Percentiles rank a stretch among this genome's conserved stretches.
These are phyloP conservation scores for Tupaia chinensis DNA, from an alignment of 2,113 vertebrate species.

Conservation along the genomic window DNA sequence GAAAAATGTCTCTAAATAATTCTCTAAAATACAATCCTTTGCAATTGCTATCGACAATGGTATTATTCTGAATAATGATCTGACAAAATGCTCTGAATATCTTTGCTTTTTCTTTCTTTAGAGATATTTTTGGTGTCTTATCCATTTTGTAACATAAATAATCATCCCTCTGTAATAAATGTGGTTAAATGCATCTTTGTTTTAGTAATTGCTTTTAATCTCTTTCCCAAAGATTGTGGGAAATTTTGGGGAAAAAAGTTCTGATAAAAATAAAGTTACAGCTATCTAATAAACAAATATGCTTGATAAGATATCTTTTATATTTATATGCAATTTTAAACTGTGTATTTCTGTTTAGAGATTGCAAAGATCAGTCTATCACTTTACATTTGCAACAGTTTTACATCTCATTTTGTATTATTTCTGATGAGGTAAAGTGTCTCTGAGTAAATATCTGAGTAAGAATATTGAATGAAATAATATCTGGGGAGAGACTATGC, in stretches of 20 bases:
- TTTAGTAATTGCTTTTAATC: slow-evolving; percentile 56
- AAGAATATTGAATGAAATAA: background rate
- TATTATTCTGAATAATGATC: slow-evolving; percentile 24
- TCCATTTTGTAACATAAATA: slow-evolving; percentile 42
- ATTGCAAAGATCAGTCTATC: background rate
- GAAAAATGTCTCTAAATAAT: background rate
- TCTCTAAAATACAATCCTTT: slow-evolving; percentile 15
- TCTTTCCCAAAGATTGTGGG: background rate
- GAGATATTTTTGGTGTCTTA: slow-evolving; percentile 29
- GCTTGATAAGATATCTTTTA: background rate
- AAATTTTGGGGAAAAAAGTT: background rate
- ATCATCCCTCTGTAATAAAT: slow-evolving; percentile 59
- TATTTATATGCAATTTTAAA: background rate
- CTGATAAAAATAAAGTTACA: background rate
- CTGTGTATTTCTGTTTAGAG: background rate
- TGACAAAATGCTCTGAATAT: background rate
- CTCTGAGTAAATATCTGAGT: background rate
- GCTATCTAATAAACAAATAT: slow-evolving; percentile 7
- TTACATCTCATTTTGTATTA: background rate
- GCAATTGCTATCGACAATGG: slow-evolving; percentile 44
- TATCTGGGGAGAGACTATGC: background rate
- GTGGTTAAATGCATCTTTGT: slow-evolving; percentile 10
- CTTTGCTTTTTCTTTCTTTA: slow-evolving; percentile 48
- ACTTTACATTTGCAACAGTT: background rate
- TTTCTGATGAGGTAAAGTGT: background rate